phyloP scores from a whole-genome alignment of 2,113 vertebrate species.

The Microcebus ravelobensis region DNA sequence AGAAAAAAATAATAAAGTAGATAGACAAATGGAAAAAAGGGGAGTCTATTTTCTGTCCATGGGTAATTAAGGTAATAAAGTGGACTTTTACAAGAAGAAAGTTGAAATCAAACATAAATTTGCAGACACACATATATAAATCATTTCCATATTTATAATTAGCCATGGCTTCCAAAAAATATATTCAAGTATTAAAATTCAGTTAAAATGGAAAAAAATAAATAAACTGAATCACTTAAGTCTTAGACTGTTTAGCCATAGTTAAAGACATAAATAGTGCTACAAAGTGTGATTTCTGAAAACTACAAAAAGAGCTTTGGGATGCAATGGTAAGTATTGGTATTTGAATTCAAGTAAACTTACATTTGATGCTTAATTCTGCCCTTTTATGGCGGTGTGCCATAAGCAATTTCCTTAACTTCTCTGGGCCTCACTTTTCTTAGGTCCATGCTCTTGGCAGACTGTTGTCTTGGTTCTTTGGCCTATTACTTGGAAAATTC shows the following conservation, averaged over 20 bases:
- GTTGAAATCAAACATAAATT: constrained; percentile 43
- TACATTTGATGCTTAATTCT: neutral
- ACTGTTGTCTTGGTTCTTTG: too few relatives aligned
- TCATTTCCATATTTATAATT: constrained; percentile 13
- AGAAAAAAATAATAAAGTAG: neutral
- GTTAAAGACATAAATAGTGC: neutral
- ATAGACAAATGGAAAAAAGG: neutral
- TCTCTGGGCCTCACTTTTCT: neutral
- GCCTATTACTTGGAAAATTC: too few relatives aligned
- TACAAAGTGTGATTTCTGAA: neutral
- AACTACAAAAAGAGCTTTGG: neutral
- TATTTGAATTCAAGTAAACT: neutral
- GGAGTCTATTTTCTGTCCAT: neutral
- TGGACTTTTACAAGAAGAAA: constrained; percentile 10
- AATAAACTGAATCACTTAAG: neutral
- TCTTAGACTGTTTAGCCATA: neutral
- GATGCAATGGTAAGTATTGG: neutral
- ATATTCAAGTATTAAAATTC: neutral
- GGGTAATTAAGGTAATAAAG: constrained; percentile 34
- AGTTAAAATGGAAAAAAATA: neutral
- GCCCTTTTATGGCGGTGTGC: neutral
- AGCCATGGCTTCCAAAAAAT: constrained; percentile 23
- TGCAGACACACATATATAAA: neutral
- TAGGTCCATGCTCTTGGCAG: too few relatives aligned
- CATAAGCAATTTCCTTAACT: neutral